phyloP scores from a whole-genome alignment of 2,888 invertebrate species.

The Caenorhabditis sp. region DNA sequence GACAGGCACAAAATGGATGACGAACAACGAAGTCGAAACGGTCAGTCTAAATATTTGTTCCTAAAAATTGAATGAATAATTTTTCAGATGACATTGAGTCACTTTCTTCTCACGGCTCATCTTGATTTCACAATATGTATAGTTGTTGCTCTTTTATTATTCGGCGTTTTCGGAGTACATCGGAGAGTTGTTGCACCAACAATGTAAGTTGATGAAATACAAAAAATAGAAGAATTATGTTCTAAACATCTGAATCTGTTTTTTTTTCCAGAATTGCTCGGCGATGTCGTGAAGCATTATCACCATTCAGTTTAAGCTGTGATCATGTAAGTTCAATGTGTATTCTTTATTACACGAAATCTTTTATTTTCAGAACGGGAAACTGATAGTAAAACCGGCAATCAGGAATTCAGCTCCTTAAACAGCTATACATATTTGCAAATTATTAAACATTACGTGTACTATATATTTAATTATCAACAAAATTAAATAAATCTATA shows the following conservation, averaged over 20 bases:
- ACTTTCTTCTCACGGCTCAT: conserved; percentile 21
- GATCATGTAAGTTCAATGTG: conserved; percentile 52
- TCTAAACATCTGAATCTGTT: neutral
- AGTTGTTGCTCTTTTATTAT: conserved; percentile 74
- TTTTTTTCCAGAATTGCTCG: conserved; percentile 61
- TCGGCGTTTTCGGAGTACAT: conserved; percentile 87
- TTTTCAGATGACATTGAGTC: conserved; percentile 1
- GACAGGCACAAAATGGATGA: conserved; percentile 21
- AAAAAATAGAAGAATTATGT: neutral
- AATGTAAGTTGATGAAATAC: conserved; percentile 75
- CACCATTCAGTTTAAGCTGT: conserved; percentile 67
- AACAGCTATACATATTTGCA: neutral
- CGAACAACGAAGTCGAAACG: neutral
- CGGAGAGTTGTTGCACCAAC: conserved; percentile 94
- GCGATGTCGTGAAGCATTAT: conserved; percentile 64
- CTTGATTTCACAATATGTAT: conserved; percentile 30
- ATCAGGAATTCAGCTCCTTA: conserved; percentile 31
- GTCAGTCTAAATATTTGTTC: neutral
- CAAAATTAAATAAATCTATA: neutral
- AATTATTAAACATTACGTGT: conserved; percentile 1
- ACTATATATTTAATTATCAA: neutral
- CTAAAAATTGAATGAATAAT: conserved; percentile 5
- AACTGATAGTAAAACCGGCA: conserved; percentile 55
- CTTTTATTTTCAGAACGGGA: conserved; percentile 44
- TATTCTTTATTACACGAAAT: neutral